Conservation (phyloP, 1,140 invertebrate genomes). For the Centruroides sculpturatus region DNA sequence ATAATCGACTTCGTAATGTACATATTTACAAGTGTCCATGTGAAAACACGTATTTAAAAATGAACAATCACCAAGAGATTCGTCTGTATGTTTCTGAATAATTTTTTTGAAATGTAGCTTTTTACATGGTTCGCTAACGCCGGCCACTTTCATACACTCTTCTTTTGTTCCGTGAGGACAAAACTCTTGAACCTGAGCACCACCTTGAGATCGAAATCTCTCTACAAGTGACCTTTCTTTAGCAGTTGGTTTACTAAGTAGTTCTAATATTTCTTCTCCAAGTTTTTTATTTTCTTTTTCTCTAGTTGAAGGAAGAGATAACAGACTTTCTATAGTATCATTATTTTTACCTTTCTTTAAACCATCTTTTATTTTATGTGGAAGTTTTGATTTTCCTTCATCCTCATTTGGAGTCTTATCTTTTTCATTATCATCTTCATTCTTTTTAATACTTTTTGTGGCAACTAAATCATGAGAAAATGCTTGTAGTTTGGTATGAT, state of each 20-base stretch:
- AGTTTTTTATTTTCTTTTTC: constrained; percentile 92
- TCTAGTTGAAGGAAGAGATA: constrained; percentile 83
- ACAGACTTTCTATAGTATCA: constrained; percentile 46
- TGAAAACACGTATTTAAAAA: constrained; percentile 98
- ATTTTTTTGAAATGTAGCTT: constrained; percentile 96
- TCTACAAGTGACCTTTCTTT: constrained; percentile 88
- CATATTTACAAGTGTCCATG: constrained; percentile 98
- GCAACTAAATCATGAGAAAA: constrained; percentile 35
- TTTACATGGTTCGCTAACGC: constrained; percentile 48
- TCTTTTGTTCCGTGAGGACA: constrained; percentile 85
- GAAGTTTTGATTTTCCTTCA: constrained; percentile 5
- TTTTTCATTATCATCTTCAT: constrained; percentile 8
- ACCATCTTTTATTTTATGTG: constrained; percentile 4
- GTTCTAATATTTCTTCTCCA: constrained; percentile 86
- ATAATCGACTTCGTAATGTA: constrained; percentile 79
- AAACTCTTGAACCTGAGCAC: constrained; percentile 68
- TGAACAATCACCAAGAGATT: constrained; percentile 88
- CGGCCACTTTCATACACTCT: constrained; percentile 60
- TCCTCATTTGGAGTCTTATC: constrained; percentile 9
- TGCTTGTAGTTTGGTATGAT: constrained; percentile 51
- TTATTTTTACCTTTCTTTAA: constrained; percentile 3
- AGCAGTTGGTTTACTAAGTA: constrained; percentile 86
- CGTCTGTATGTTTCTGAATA: constrained; percentile 91
- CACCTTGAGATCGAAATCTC: constrained; percentile 87
- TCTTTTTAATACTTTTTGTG: neutral